phyloP scores from a whole-genome alignment of 2,888 invertebrate species.

The Hololepta plana region DNA sequence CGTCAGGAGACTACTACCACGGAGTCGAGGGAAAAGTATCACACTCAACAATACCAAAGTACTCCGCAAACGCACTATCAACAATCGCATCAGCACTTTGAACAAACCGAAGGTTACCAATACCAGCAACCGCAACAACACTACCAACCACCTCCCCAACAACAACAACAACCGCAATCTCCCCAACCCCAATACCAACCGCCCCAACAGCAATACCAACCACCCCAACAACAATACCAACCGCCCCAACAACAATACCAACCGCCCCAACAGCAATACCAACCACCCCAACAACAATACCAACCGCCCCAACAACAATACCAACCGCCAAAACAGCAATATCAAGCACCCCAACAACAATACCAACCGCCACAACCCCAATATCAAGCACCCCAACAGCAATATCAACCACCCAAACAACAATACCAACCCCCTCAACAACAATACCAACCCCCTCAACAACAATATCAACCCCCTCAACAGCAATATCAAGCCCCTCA shows the following conservation, averaged over 20 bases:
- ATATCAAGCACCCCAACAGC: slow-evolving; percentile 5
- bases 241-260: too few species aligned
- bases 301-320: slow-evolving; percentile 11
- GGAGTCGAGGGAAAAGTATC: too few species aligned
- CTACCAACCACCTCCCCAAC: slow-evolving; percentile 23
- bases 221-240: slow-evolving; percentile 8
- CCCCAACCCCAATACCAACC: slow-evolving; percentile 13
- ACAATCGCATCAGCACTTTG: slow-evolving; percentile 19
- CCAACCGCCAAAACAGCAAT: slow-evolving; percentile 11
- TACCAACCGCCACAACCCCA: slow-evolving; percentile 8
- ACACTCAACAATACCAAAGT: too few species aligned
- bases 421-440: slow-evolving; percentile 6
- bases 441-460: slow-evolving; percentile 6
- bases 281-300: slow-evolving; percentile 8
- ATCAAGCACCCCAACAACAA: slow-evolving; percentile 9
- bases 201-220: slow-evolving; percentile 10
- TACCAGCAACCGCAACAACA: slow-evolving; percentile 22
- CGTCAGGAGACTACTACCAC: slow-evolving; percentile 12
- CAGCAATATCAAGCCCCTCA: slow-evolving; percentile 9
- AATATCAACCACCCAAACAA: slow-evolving; percentile 7
- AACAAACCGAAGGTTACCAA: slow-evolving; percentile 1
- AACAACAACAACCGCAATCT: slow-evolving; percentile 21
- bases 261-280: slow-evolving; percentile 8
- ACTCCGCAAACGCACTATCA: slow-evolving; percentile 21
- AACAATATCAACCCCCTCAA: slow-evolving; percentile 7